Percentiles rank a stretch among this genome's conserved stretches.
Evolutionary conservation across 2,113 vertebrate genomes (phyloP).

Genomic region (Rhadina sibilatrix): DNA sequence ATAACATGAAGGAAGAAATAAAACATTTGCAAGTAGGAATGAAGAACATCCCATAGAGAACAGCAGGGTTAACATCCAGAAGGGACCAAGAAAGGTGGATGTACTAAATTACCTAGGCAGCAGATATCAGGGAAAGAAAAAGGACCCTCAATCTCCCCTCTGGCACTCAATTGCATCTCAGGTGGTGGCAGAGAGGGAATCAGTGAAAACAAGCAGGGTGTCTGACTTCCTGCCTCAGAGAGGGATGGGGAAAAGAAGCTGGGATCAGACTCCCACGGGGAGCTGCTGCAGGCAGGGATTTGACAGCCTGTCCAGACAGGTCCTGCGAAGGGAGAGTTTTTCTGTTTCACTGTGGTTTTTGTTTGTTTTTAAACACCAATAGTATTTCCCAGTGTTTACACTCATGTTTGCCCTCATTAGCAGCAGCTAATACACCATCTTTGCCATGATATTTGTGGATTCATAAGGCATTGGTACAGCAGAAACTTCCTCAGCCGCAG

Average conservation of each 20-base stretch:
- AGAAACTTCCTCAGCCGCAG: neutral
- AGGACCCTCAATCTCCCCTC: accelerated
- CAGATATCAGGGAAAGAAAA: neutral
- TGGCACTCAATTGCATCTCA: neutral
- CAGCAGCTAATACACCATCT: neutral
- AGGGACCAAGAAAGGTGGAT: neutral
- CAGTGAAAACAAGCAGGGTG: accelerated
- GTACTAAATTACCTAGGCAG: neutral
- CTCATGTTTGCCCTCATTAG: slow-evolving; percentile 13
- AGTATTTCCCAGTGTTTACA: neutral
- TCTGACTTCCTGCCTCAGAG: accelerated
- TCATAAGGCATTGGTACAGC: neutral
- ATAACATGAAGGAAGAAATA: neutral
- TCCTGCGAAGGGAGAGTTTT: accelerated
- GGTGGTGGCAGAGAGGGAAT: neutral
- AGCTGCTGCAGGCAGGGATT: neutral
- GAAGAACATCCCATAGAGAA: neutral
- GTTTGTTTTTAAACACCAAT: slow-evolving; percentile 38
- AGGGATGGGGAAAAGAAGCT: neutral
- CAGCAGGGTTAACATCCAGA: neutral
- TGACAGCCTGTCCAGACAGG: neutral
- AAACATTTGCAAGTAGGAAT: neutral
- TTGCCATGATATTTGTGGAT: neutral
- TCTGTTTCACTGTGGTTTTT: neutral
- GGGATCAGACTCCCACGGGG: neutral